Evolutionary conservation across 2,888 invertebrate genomes (phyloP).

Genomic region (Microctonus brassicae): DNA sequence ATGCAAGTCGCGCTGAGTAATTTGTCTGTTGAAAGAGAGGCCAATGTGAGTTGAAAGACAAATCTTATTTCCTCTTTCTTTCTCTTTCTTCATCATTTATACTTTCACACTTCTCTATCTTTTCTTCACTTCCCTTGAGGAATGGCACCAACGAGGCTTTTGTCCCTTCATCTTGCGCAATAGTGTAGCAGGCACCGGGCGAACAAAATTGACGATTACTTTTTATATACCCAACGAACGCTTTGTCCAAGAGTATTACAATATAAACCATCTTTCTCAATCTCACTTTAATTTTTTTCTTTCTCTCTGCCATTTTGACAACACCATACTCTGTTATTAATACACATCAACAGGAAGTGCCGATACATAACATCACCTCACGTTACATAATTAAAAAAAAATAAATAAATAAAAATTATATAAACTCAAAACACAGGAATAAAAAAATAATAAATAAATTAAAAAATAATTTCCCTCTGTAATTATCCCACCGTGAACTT

Average conservation of each 20-base stretch:
- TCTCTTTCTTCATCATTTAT: not conserved
- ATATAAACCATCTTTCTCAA: not conserved
- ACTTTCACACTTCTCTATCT: not conserved
- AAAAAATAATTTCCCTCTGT: not conserved
- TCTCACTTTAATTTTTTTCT: not conserved
- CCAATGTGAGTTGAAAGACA: not conserved
- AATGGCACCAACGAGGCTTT: conserved; percentile 23
- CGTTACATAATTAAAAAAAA: not conserved
- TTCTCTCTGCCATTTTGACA: not conserved
- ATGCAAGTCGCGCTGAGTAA: conserved; percentile 7
- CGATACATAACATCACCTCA: too few relatives aligned
- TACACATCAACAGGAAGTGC: too few relatives aligned
- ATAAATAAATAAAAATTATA: not conserved
- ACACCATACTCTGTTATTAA: not conserved
- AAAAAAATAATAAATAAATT: not conserved
- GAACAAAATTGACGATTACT: conserved; percentile 49
- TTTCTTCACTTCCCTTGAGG: not conserved
- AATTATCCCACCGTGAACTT: not conserved
- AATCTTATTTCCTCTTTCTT: not conserved
- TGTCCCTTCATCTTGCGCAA: conserved; percentile 24
- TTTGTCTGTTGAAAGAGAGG: not conserved
- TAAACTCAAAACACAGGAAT: not conserved
- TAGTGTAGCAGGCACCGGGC: conserved; percentile 9
- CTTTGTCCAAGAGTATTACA: conserved; percentile 27
- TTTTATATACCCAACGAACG: conserved; percentile 39